Evolutionary conservation across 2,797 vertebrate species (phyloP).

Genomic region (Calcarius lapponicus): DNA sequence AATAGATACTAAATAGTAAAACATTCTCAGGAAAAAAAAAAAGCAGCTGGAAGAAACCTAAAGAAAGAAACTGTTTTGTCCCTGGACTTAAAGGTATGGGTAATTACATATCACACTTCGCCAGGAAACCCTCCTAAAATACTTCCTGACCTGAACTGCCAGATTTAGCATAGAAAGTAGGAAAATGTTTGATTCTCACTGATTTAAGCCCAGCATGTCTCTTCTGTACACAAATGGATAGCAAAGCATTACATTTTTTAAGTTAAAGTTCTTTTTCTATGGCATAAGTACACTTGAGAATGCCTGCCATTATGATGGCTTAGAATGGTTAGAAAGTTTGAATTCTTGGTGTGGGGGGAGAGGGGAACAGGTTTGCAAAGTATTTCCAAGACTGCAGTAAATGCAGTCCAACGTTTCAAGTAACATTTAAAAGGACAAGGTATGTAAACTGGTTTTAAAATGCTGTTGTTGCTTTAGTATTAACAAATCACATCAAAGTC

Average conservation of each 20-base stretch:
- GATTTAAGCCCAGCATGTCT: not conserved
- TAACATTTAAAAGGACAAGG: not conserved
- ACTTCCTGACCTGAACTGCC: not conserved
- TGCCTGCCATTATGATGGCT: not conserved
- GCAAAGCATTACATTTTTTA: not conserved
- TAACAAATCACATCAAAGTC: not conserved
- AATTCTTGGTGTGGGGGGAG: not conserved
- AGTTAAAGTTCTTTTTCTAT: not conserved
- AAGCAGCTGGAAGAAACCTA: not conserved
- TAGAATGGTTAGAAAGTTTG: not conserved
- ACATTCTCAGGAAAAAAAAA: not conserved
- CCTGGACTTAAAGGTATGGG: not conserved
- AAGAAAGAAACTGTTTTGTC: not conserved
- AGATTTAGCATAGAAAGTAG: not conserved
- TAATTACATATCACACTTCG: not conserved
- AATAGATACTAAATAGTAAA: not conserved
- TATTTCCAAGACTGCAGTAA: not conserved
- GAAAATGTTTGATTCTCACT: not conserved
- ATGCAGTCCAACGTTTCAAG: not conserved
- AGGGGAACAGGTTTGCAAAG: not conserved
- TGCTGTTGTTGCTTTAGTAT: not conserved
- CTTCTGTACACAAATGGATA: not conserved
- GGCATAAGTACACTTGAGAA: not conserved
- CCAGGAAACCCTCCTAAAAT: not conserved
- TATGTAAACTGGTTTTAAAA: not conserved